Base-by-base conservation (phyloP, 2,888 invertebrate genomes). In the Perizoma affinitatum region DNA sequence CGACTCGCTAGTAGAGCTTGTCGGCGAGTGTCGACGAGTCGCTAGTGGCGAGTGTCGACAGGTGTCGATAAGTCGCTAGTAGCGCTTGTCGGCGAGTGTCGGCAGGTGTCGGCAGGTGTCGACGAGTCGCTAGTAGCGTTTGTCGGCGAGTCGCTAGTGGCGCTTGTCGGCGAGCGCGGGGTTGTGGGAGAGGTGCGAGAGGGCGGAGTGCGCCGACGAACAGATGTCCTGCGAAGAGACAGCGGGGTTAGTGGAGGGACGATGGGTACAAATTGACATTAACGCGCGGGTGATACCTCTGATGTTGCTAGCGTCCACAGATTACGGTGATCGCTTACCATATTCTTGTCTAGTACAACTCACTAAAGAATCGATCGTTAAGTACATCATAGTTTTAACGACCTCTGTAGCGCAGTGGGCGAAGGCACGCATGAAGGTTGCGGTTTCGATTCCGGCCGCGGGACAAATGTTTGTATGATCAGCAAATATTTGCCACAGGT, bases 211-310 rank as follows among this genome's bases (percentile, higher is more conserved):
- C 83, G 89, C 88, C 60, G 89, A 88, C 69, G 87, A 86, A 70
- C 85, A 84, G 65, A 88, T 80, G 76, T 88, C 88, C 87, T 86
- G 84, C 63, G n/a, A 44, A 42, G n/a, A 33, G 11, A 33, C 6
- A 6, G 38, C 38, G 36, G 36, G 5, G 6, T 6, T 33, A 40
- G n/a, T n/a, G n/a, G n/a, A n/a, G n/a, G n/a, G n/a, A n/a, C n/a
- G n/a, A n/a, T n/a, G n/a, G n/a, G n/a, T n/a, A n/a, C n/a, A n/a
- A 22, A 2, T 98, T 97, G 9, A 99, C 98, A 76, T 97, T 96
- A 92, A 99, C 98, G 65, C 98, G 22, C 22, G 22, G 3, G 22
- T 22, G 22, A 22, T 22, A n/a, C n/a, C n/a, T n/a, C n/a, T n/a
- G n/a, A n/a, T n/a, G n/a, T n/a, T n/a, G n/a, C n/a, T n/a, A n/a